Conservation (phyloP, 2,888 invertebrate genomes). For the Hofmannophila pseudospretella region DNA sequence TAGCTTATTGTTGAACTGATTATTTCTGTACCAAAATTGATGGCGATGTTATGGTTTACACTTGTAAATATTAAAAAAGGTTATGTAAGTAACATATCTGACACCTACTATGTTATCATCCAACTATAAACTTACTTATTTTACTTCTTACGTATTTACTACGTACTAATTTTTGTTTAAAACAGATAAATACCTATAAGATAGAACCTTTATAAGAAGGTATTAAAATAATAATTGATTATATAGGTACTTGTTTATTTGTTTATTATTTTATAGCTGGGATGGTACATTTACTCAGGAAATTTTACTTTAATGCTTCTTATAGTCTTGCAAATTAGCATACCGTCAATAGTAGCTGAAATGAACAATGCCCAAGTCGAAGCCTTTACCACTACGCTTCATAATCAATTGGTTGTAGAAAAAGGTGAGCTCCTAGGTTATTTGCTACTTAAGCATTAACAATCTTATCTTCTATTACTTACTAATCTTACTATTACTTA, state of each 20-base stretch:
- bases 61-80: conserved; percentile 1
- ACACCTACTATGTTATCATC: too few relatives aligned
- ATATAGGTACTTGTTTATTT: background rate
- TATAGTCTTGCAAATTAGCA: background rate
- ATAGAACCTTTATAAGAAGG: too few relatives aligned
- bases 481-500: too few relatives aligned
- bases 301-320: background rate
- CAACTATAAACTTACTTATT: too few relatives aligned
- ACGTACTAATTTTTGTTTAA: background rate
- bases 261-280: background rate
- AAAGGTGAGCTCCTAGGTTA: too few relatives aligned
- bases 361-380: background rate
- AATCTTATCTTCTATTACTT: too few relatives aligned
- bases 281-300: background rate
- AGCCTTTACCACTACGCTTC: background rate
- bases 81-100: too few relatives aligned
- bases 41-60: background rate
- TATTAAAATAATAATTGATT: background rate
- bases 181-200: background rate
- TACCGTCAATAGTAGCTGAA: background rate
- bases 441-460: too few relatives aligned
- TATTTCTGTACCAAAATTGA: conserved; percentile 2
- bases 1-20: conserved; percentile 1
- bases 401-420: background rate
- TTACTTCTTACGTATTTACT: too few relatives aligned